Conservation (phyloP, 2,113 vertebrate species). For the Sphyrna mokarran region DNA sequence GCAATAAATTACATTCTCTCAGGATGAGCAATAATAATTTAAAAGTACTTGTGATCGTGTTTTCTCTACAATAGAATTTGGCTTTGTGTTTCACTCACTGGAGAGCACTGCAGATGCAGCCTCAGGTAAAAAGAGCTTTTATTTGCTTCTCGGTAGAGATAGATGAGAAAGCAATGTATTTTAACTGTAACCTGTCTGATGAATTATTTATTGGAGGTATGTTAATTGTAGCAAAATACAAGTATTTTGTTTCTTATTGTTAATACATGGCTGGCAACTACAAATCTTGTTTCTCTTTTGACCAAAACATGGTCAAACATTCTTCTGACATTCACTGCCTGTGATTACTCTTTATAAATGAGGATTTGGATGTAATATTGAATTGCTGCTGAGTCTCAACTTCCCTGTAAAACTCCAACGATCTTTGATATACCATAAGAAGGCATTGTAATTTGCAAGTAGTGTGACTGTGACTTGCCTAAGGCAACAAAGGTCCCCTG, state of each 20-base stretch:
- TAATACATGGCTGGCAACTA: not conserved
- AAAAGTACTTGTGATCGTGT: not conserved
- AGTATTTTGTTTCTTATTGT: not conserved
- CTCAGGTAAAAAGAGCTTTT: constrained; percentile 51
- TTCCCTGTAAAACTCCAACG: not conserved
- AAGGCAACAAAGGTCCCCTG: not conserved
- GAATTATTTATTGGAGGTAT: not conserved
- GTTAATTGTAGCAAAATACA: not conserved
- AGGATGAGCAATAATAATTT: constrained; percentile 2
- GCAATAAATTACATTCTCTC: constrained; percentile 6
- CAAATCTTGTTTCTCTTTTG: not conserved
- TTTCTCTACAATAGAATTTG: constrained; percentile 50
- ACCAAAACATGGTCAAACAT: not conserved
- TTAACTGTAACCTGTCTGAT: not conserved
- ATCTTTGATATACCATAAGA: not conserved
- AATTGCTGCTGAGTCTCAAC: not conserved
- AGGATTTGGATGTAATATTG: not conserved
- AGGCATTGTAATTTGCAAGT: not conserved
- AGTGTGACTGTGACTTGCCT: not conserved
- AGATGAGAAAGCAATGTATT: not conserved
- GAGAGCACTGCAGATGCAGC: constrained; percentile 51
- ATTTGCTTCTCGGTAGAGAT: not conserved
- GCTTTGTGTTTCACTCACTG: constrained; percentile 56
- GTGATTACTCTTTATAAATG: not conserved
- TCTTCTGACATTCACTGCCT: not conserved